Evolutionary conservation across 2,797 vertebrate species (phyloP).

Genomic region (Emys orbicularis): DNA sequence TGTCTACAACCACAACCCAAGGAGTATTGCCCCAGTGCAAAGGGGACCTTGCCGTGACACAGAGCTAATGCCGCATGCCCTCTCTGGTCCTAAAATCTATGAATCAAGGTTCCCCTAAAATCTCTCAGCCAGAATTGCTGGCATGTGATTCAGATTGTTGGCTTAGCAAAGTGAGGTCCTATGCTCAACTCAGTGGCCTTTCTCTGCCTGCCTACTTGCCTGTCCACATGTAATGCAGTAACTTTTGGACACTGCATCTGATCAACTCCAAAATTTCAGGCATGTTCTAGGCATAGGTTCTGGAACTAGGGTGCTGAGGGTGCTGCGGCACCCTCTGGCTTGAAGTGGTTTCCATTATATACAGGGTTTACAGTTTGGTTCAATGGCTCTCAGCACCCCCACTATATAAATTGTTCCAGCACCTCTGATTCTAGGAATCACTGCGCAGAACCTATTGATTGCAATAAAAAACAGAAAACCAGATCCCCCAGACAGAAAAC

Average conservation of each 20-base stretch:
- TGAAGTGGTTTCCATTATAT: too few relatives aligned
- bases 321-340: too few relatives aligned
- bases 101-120: background rate
- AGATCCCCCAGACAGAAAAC: background rate
- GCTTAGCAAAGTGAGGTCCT: background rate
- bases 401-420: too few relatives aligned
- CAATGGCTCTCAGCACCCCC: too few relatives aligned
- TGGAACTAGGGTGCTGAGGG: too few relatives aligned
- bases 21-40: background rate
- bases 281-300: background rate
- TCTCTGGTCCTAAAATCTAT: background rate
- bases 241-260: background rate
- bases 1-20: background rate
- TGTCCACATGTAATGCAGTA: background rate
- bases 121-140: background rate
- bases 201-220: background rate
- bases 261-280: background rate
- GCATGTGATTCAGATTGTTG: fast-evolving
- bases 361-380: too few relatives aligned
- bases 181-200: background rate
- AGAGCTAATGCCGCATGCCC: background rate
- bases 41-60: background rate
- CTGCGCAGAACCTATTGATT: background rate
- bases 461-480: background rate
- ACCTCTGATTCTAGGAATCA: background rate